phyloP scores from a whole-genome alignment of 2,113 vertebrate species.

The Nanorana parkeri region DNA sequence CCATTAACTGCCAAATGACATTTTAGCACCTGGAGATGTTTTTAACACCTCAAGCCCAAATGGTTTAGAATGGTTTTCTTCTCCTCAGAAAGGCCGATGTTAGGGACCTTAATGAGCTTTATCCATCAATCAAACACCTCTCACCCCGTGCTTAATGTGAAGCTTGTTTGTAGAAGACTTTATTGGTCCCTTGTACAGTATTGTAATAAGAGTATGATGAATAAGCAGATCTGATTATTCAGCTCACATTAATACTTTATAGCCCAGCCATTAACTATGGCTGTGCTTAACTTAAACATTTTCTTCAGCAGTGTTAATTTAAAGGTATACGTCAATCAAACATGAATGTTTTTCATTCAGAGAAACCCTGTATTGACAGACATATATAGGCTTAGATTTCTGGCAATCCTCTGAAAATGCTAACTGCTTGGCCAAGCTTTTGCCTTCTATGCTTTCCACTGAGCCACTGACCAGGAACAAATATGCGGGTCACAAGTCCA shows the following conservation, averaged over 20 bases:
- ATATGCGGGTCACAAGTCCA: no score
- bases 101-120: conserved; percentile 50
- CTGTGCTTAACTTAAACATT: not conserved
- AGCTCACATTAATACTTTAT: not conserved
- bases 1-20: conserved; percentile 52
- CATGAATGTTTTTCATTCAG: no score
- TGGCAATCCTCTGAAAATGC: no score
- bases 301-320: no score
- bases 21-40: conserved; percentile 55
- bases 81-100: conserved; percentile 31
- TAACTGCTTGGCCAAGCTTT: no score
- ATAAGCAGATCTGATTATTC: conserved; percentile 19
- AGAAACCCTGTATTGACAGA: no score
- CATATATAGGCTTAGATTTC: no score
- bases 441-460: no score
- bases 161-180: conserved; percentile 45
- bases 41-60: conserved; percentile 56
- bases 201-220: conserved; percentile 28
- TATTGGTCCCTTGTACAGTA: conserved; percentile 43
- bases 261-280: not conserved
- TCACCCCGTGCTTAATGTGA: conserved; percentile 11
- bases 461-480: no score
- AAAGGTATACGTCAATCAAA: no score
- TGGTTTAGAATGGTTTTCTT: conserved; percentile 44
- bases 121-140: conserved; percentile 53